These are phyloP conservation scores for Megalurothrips usitatus DNA, from an alignment of 2,888 invertebrate genomes.

Conservation along the genomic window DNA sequence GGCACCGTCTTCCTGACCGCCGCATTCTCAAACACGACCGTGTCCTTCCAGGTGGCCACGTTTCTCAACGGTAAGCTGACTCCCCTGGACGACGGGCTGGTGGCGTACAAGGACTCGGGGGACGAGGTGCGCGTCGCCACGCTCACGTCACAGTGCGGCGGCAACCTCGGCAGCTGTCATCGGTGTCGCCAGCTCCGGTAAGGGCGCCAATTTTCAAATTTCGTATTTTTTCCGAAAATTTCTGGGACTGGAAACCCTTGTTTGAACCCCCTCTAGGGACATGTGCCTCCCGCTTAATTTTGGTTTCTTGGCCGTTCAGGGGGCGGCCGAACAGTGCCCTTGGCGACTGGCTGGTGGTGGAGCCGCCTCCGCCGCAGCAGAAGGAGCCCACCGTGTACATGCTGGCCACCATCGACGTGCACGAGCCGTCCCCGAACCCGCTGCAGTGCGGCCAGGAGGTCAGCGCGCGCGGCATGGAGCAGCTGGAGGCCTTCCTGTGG, in stretches of 20 bases:
- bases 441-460: conserved; percentile 41
- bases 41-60: conserved; percentile 34
- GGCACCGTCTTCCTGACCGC: no score
- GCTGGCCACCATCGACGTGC: conserved; percentile 46
- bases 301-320: conserved; percentile 7
- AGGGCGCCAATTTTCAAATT: conserved; percentile 29
- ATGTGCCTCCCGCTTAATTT: not conserved
- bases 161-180: conserved; percentile 31
- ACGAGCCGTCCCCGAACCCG: conserved; percentile 41
- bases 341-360: conserved; percentile 7
- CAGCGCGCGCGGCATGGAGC: conserved; percentile 41
- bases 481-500: conserved; percentile 47
- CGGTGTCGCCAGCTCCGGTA: conserved; percentile 29
- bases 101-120: conserved; percentile 37
- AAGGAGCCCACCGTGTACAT: conserved; percentile 41
- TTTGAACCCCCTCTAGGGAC: no score
- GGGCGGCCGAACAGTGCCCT: not conserved
- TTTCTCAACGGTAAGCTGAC: conserved; percentile 36
- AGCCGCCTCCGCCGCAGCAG: not conserved
- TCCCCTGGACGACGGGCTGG: conserved; percentile 33
- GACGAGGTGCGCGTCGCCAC: conserved; percentile 35
- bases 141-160: conserved; percentile 36
- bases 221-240: no score
- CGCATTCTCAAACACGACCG: not conserved
- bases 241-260: no score